Conservation (phyloP, 2,888 invertebrate genomes). For the Dorcus parallelipipedus region DNA sequence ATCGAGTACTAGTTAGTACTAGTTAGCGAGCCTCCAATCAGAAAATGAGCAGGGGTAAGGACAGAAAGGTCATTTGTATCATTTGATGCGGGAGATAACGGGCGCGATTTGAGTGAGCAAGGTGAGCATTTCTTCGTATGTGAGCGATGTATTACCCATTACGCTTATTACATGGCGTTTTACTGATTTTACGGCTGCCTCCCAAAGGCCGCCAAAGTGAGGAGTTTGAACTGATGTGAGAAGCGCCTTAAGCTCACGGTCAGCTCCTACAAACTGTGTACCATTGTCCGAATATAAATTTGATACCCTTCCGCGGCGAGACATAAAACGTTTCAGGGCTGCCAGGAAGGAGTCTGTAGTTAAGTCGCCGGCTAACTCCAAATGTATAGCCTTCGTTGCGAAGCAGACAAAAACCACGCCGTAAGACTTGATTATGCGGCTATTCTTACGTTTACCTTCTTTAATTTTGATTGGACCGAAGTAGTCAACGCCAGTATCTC, state of each 20-base stretch:
- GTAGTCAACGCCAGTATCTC: conserved; percentile 18
- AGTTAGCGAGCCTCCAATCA: too few relatives aligned
- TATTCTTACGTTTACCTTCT: neutral
- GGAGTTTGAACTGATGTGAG: too few relatives aligned
- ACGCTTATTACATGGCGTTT: too few relatives aligned
- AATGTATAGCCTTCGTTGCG: conserved; percentile 34
- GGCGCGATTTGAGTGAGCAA: too few relatives aligned
- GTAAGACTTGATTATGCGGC: conserved; percentile 18
- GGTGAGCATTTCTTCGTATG: too few relatives aligned
- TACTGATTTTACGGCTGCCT: too few relatives aligned
- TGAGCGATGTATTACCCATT: too few relatives aligned
- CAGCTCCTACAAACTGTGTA: conserved; percentile 35
- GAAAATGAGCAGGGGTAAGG: too few relatives aligned
- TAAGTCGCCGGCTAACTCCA: conserved; percentile 35
- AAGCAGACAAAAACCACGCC: conserved; percentile 35
- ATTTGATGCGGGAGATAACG: too few relatives aligned
- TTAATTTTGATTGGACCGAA: conserved; percentile 18
- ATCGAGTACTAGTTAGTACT: too few relatives aligned
- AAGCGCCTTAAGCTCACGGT: conserved; percentile 18
- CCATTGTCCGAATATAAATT: conserved; percentile 36
- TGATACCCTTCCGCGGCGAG: conserved; percentile 28
- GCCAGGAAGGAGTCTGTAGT: conserved; percentile 34
- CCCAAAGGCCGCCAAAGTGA: too few relatives aligned
- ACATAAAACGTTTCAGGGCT: conserved; percentile 32
- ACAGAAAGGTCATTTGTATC: too few relatives aligned